phyloP scores from a whole-genome alignment of 2,888 invertebrate species.

The Hirtodrosophila alboralis region DNA sequence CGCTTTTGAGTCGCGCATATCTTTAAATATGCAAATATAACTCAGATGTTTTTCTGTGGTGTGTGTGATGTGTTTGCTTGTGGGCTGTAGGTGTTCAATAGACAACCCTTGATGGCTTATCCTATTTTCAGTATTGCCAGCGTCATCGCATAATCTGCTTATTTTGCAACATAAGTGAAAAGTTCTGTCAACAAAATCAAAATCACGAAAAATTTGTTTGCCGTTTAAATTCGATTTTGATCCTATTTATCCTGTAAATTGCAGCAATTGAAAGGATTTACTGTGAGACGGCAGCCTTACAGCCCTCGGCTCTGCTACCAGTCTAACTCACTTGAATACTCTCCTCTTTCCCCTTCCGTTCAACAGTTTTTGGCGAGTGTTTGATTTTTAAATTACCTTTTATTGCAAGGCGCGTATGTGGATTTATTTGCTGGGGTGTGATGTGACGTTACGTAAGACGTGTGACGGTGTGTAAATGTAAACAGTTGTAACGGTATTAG shows the following conservation, averaged over 20 bases:
- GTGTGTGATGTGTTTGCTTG: constrained; percentile 21
- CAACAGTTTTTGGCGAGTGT: constrained; percentile 48
- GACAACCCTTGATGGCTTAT: constrained; percentile 62
- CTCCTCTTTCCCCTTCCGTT: constrained; percentile 11
- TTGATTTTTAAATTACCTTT: constrained; percentile 82
- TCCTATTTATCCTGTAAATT: constrained; percentile 82
- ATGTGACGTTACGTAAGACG: constrained; percentile 22
- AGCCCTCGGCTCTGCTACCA: no score
- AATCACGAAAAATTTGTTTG: constrained; percentile 80
- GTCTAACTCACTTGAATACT: constrained; percentile 2
- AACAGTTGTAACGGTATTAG: constrained; percentile 50
- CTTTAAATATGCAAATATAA: constrained; percentile 31
- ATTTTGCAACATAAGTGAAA: constrained; percentile 80
- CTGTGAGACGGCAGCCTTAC: constrained; percentile 34
- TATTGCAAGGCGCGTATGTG: constrained; percentile 45
- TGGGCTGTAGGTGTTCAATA: constrained; percentile 58
- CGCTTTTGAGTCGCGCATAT: background rate
- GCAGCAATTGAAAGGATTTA: constrained; percentile 83
- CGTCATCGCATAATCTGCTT: constrained; percentile 69
- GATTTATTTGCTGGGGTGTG: constrained; percentile 4
- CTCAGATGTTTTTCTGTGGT: background rate
- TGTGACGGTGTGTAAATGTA: constrained; percentile 36
- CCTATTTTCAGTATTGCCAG: constrained; percentile 23
- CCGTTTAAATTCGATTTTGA: constrained; percentile 83
- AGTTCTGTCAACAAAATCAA: constrained; percentile 81